Evolutionary conservation across 2,797 vertebrate species (phyloP), one percentile per base, ranked within the genome.

Genomic region (Sebastes elongatus): DNA sequence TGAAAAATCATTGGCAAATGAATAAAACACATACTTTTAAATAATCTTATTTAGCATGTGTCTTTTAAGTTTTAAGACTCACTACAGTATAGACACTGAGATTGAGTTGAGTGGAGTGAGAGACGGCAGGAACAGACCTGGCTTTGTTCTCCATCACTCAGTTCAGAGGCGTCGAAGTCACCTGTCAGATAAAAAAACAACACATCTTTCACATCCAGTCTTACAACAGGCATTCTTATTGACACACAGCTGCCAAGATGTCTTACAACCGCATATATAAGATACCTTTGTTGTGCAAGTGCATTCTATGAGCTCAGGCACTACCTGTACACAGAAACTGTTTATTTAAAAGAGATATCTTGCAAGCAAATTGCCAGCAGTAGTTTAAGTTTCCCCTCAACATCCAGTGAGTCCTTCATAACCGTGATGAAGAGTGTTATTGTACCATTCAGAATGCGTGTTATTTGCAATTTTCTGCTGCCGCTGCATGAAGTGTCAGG

Each of bases 111-210:
- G 60, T n/a, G 28, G 46, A 42, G 25, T 10, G 27, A 78, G 35
- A 64, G 28, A 59, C 2, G 3, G 68, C 10, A 77, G 22, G 61
- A 83, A 91, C 93, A 85, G 85, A 96, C 96, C 95, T 96, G 93
- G 75, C 81, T 92, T 90, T 92, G 92, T 86, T 95, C 93, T 71
- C 66, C 85, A 4, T 94, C 92, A n/a, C 68, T 89, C 77, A 89
- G 42, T 3, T 95, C 95, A 7, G 91, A 80, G 57, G 63, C 73
- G 38, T 96, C 95, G 60, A 94, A 92, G 86, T 96, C 95, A 80
- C 94, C 95, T 95, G 90, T 85, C 71, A 70, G 28, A 79, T 20
- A 81, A 83, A 68, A 60, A 84, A 71, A 86, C 27, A 74, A 67
- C 57, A 53, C 23, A 57, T 61, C 23, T 64, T 79, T 88, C 35